These are phyloP conservation scores for Brenthis ino DNA, from an alignment of 2,888 invertebrate genomes.

Conservation along the genomic window DNA sequence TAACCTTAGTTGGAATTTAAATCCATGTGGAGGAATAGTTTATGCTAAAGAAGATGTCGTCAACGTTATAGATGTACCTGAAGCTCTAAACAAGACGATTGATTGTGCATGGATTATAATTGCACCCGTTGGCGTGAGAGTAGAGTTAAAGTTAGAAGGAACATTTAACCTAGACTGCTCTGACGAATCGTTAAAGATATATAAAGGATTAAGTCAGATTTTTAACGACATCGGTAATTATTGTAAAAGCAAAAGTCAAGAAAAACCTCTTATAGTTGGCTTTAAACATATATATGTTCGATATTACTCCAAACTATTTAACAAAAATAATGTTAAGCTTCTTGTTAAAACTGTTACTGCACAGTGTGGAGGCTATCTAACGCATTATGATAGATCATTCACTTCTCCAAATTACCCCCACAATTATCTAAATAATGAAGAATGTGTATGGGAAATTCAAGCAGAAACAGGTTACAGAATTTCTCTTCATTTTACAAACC, in stretches of 20 bases:
- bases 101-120: slow-evolving; percentile 89
- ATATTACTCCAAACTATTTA: slow-evolving; percentile 83
- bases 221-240: slow-evolving; percentile 82
- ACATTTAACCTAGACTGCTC: slow-evolving; percentile 54
- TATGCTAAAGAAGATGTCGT: slow-evolving; percentile 49
- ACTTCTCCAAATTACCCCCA: slow-evolving; percentile 84
- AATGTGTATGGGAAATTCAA: slow-evolving; percentile 90
- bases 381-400: slow-evolving; percentile 66
- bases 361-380: slow-evolving; percentile 88
- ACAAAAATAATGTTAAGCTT: slow-evolving; percentile 51
- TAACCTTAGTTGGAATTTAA: slow-evolving; percentile 80
- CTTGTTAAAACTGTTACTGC: slow-evolving; percentile 58
- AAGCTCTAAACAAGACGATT: slow-evolving; percentile 66
- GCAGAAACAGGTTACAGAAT: slow-evolving; percentile 85
- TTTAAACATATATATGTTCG: slow-evolving; percentile 84
- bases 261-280: slow-evolving; percentile 69
- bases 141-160: slow-evolving; percentile 63
- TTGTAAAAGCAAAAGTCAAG: slow-evolving; percentile 81
- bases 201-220: slow-evolving; percentile 77
- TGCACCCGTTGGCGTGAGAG: slow-evolving; percentile 58
- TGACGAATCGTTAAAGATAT: slow-evolving; percentile 74
- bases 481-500: slow-evolving; percentile 84
- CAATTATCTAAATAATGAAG: slow-evolving; percentile 87
- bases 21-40: slow-evolving; percentile 87
- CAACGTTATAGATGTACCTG: slow-evolving; percentile 65